Percentiles rank a stretch among this genome's conserved stretches.
Conservation (phyloP, 2,797 vertebrate species). For the Thaleichthys pacificus region DNA sequence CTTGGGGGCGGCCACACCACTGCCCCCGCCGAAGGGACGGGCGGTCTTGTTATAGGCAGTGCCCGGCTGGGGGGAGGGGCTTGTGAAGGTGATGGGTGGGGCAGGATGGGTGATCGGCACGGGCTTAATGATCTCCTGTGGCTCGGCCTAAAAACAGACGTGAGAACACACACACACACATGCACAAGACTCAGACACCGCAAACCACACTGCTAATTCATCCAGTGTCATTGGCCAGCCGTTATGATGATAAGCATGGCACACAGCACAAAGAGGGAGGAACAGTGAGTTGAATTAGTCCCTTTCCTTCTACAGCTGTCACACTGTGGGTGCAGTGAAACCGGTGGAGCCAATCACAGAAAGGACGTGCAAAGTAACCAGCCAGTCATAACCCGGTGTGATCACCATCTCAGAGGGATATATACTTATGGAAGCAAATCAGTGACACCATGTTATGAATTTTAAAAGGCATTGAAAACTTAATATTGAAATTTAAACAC, state of each 20-base stretch:
- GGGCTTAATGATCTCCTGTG: conserved; percentile 93
- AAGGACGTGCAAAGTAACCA: conserved; percentile 35
- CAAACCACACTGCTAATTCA: conserved; percentile 51
- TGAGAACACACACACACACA: conserved; percentile 73
- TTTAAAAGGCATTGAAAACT: too few relatives aligned
- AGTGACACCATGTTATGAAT: too few relatives aligned
- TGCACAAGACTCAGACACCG: conserved; percentile 70
- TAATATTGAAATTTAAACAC: too few relatives aligned
- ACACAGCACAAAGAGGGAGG: background rate
- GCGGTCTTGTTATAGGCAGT: conserved; percentile 93
- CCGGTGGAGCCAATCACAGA: conserved; percentile 1
- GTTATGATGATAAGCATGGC: background rate
- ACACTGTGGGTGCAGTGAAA: background rate
- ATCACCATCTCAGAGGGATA: conserved; percentile 61
- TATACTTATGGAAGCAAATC: background rate
- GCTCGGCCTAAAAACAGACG: conserved; percentile 80
- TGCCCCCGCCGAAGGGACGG: conserved; percentile 85
- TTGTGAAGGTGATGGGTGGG: conserved; percentile 75
- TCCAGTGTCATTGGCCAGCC: conserved; percentile 20
- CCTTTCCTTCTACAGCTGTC: background rate
- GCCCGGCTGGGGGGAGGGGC: conserved; percentile 65
- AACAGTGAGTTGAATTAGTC: background rate
- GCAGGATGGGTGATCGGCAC: conserved; percentile 87
- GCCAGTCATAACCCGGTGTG: conserved; percentile 23
- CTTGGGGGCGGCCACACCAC: conserved; percentile 66